A percentile compares a stretch with the other conserved stretches of the same genome.
Conservation (phyloP, 1,140 invertebrate species). For the Liolophura sinensis region DNA sequence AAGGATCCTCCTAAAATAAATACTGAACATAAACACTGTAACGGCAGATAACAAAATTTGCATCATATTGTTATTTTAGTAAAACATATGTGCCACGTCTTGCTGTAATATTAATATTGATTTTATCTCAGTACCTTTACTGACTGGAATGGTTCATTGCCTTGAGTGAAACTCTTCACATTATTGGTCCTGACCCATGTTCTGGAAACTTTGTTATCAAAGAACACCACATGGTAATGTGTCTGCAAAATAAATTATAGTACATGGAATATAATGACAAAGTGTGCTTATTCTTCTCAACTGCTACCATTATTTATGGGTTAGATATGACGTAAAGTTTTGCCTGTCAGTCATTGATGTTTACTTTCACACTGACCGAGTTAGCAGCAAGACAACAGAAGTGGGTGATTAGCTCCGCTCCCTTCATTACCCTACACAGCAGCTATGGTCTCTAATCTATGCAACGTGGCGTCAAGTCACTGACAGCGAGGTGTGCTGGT, state of each 20-base stretch:
- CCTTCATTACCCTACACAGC: too few species aligned
- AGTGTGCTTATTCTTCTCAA: too few species aligned
- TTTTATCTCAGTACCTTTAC: background rate
- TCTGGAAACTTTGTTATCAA: conserved; percentile 60
- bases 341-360: too few species aligned
- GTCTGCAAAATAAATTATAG: conserved; percentile 58
- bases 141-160: background rate
- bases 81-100: background rate
- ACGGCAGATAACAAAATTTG: conserved; percentile 8
- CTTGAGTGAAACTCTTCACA: conserved; percentile 29
- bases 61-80: conserved; percentile 1
- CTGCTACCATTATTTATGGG: too few species aligned
- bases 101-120: background rate
- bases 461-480: too few species aligned
- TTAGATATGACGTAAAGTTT: too few species aligned
- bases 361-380: too few species aligned
- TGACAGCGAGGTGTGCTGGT: too few species aligned
- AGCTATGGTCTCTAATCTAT: too few species aligned
- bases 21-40: background rate
- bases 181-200: conserved; percentile 60
- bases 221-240: conserved; percentile 69
- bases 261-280: background rate
- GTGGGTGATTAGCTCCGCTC: too few species aligned
- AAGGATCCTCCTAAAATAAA: background rate
- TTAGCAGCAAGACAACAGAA: too few species aligned